Percentiles rank a stretch among this genome's conserved stretches.
phyloP scores from a whole-genome alignment of 2,113 vertebrate species.

The Planiliza haematocheilus region DNA sequence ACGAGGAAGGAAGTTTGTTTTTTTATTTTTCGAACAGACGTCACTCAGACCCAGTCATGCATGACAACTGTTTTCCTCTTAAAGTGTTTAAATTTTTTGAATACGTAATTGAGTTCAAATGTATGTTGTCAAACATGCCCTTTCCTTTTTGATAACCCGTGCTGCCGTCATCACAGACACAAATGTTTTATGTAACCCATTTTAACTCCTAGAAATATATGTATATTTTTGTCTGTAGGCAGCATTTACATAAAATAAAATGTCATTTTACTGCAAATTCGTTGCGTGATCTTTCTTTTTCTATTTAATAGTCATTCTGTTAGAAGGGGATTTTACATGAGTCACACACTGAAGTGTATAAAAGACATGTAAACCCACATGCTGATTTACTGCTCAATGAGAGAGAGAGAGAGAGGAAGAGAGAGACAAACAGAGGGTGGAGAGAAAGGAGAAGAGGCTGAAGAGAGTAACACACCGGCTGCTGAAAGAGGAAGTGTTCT shows the following conservation, averaged over 20 bases:
- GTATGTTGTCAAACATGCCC: too few species aligned
- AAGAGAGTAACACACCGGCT: constrained; percentile 38
- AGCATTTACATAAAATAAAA: constrained; percentile 69
- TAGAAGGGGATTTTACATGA: constrained; percentile 73
- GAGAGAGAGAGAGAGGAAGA: too few species aligned
- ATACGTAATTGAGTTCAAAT: too few species aligned
- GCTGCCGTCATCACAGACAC: neutral
- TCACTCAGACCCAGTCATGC: too few species aligned
- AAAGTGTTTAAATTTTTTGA: too few species aligned
- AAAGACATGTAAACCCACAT: constrained; percentile 59
- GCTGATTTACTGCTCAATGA: constrained; percentile 36
- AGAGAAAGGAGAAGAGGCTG: neutral
- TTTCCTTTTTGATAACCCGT: neutral
- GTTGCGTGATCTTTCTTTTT: constrained; percentile 52
- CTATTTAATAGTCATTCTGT: constrained; percentile 54
- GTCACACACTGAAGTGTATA: constrained; percentile 70
- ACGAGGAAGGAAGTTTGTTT: too few species aligned
- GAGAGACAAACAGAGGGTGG: neutral
- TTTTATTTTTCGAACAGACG: too few species aligned
- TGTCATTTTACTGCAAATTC: constrained; percentile 20
- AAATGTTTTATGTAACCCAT: constrained; percentile 33
- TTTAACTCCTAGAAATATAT: constrained; percentile 22
- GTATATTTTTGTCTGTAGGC: constrained; percentile 49
- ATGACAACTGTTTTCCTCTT: too few species aligned
- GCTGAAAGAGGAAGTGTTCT: constrained; percentile 65